A percentile compares a stretch with the other conserved stretches of the same genome.
phyloP scores from a whole-genome alignment of 2,113 vertebrate genomes.

The Mixornis gularis region DNA sequence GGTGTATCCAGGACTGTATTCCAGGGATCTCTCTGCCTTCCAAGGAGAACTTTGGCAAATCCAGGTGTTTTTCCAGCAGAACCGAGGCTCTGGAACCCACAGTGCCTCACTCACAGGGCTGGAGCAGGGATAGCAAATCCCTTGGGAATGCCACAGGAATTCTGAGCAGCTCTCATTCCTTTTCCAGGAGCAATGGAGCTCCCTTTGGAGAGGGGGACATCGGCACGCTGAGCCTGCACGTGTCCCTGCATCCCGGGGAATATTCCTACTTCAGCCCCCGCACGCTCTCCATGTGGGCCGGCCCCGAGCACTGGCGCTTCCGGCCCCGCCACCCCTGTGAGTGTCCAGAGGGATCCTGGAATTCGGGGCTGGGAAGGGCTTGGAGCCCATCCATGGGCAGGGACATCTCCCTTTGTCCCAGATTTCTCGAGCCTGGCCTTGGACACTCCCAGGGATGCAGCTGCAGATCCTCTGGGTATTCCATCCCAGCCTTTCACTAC shows the following conservation, averaged over 20 bases:
- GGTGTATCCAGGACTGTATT: not conserved
- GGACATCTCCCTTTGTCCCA: not conserved
- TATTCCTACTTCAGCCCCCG: constrained; percentile 97
- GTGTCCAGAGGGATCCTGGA: not conserved
- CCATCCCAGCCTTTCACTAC: no score
- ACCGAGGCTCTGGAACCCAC: not conserved
- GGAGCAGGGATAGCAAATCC: not conserved
- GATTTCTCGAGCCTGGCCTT: not conserved
- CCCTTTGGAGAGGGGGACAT: constrained; percentile 80
- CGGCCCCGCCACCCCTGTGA: constrained; percentile 82
- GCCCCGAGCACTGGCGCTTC: constrained; percentile 94
- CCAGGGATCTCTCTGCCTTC: not conserved
- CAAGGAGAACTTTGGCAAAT: not conserved
- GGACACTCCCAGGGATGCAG: not conserved
- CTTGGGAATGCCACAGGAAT: not conserved
- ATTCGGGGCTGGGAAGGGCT: no score
- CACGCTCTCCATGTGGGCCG: constrained; percentile 90
- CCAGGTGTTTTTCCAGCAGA: not conserved
- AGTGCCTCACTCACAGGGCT: not conserved
- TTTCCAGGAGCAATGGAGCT: constrained; percentile 64
- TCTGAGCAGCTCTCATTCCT: not conserved
- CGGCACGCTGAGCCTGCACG: constrained; percentile 81
- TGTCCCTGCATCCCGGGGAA: constrained; percentile 88
- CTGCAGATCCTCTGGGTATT: not conserved
- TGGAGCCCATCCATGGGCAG: not conserved